Conservation (phyloP, 2,797 vertebrate genomes). For the Eidolon dupreanum region DNA sequence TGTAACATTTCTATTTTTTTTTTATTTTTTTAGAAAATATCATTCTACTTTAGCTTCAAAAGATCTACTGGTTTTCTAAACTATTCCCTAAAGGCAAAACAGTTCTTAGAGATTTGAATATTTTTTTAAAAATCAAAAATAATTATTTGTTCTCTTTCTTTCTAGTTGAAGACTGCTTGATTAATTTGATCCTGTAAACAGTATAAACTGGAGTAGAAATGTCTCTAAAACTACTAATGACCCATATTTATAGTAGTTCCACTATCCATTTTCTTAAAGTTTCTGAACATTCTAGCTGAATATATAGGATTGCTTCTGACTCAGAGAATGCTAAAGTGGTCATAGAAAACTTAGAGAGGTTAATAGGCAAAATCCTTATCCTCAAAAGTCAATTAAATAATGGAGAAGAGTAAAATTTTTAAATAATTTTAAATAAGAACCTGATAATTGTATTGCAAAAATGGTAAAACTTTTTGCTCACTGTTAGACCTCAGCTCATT, state of each 20-base stretch:
- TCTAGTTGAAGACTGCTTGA: neutral
- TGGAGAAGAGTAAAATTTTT: neutral
- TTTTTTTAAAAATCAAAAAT: neutral
- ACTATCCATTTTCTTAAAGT: neutral
- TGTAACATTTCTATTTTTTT: neutral
- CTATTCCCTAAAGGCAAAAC: neutral
- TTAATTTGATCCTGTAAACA: neutral
- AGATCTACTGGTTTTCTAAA: neutral
- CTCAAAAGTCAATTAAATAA: neutral
- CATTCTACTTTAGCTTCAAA: neutral
- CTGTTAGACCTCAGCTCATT: neutral
- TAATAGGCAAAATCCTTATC: neutral
- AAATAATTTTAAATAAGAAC: neutral
- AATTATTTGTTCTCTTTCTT: neutral
- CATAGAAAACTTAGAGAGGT: neutral
- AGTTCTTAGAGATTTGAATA: neutral
- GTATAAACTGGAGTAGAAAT: neutral
- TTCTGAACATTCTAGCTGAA: neutral
- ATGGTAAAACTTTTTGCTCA: neutral
- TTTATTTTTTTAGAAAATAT: neutral
- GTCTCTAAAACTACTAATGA: conserved; percentile 4
- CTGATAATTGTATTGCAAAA: neutral
- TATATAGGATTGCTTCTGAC: neutral
- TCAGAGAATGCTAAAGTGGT: neutral
- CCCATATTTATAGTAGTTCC: neutral